Conservation (phyloP, 2,797 vertebrate species). For the Xenops minutus region DNA sequence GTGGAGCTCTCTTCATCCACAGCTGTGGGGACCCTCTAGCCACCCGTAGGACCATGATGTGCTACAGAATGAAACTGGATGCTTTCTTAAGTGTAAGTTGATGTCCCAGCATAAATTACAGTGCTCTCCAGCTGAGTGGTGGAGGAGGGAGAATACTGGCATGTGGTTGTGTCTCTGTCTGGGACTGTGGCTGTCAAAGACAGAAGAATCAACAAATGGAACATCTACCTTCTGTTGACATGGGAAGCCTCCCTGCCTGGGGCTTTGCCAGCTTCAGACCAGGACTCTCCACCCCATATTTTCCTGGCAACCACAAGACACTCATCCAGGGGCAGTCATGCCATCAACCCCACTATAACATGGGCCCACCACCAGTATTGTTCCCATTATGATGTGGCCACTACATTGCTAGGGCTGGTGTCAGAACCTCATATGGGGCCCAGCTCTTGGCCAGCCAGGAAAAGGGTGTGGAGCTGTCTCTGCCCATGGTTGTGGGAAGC, state of each 20-base stretch:
- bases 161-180: not conserved
- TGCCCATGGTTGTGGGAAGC: not conserved
- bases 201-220: not conserved
- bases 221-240: not conserved
- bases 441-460: not conserved
- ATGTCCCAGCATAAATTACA: not conserved
- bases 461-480: not conserved
- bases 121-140: not conserved
- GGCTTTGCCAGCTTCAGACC: not conserved
- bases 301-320: not conserved
- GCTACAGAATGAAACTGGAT: not conserved
- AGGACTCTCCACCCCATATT: not conserved
- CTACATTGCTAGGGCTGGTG: not conserved
- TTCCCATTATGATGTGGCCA: not conserved
- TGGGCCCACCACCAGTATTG: not conserved
- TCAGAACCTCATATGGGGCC: not conserved
- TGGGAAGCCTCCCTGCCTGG: not conserved
- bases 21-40: not conserved
- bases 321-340: not conserved
- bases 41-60: fast-evolving
- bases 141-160: not conserved
- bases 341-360: not conserved
- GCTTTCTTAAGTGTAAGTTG: not conserved
- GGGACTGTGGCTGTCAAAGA: not conserved
- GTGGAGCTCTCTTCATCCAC: not conserved